Conservation (phyloP, 1,140 invertebrate genomes). For the Matsumurasca onukii region DNA sequence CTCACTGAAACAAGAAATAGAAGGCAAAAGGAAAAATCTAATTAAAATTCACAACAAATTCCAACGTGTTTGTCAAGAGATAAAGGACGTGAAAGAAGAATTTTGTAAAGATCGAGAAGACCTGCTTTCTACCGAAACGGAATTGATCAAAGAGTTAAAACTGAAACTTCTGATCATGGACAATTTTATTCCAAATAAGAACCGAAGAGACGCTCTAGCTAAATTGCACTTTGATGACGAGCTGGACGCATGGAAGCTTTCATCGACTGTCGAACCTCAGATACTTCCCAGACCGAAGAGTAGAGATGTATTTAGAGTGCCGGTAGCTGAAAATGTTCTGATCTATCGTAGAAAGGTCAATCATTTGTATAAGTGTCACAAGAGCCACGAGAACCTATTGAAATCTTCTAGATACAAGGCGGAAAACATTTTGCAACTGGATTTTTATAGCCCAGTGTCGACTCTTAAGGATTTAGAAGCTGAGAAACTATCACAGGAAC, state of each 20-base stretch:
- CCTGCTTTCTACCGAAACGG: slow-evolving; percentile 75
- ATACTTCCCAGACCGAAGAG: not conserved
- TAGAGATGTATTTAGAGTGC: not conserved
- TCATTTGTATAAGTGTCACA: no score
- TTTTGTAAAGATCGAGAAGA: slow-evolving; percentile 77
- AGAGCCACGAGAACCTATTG: no score
- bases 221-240: slow-evolving; percentile 84
- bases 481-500: no score
- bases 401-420: no score
- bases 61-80: slow-evolving; percentile 63
- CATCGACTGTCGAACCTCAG: not conserved
- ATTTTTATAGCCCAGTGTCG: no score
- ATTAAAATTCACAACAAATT: slow-evolving; percentile 69
- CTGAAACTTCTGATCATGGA: slow-evolving; percentile 88
- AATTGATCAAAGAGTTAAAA: slow-evolving; percentile 75
- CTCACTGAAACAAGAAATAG: slow-evolving; percentile 88
- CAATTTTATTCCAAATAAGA: slow-evolving; percentile 91
- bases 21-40: slow-evolving; percentile 84
- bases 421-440: no score
- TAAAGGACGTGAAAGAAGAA: slow-evolving; percentile 80
- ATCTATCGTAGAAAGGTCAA: no score
- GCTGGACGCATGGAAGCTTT: slow-evolving; percentile 56
- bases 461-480: no score
- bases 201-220: slow-evolving; percentile 69
- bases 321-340: no score